These are phyloP conservation scores for Acestrorhynchus altus DNA, from an alignment of 2,797 vertebrate species.

Conservation along the genomic window DNA sequence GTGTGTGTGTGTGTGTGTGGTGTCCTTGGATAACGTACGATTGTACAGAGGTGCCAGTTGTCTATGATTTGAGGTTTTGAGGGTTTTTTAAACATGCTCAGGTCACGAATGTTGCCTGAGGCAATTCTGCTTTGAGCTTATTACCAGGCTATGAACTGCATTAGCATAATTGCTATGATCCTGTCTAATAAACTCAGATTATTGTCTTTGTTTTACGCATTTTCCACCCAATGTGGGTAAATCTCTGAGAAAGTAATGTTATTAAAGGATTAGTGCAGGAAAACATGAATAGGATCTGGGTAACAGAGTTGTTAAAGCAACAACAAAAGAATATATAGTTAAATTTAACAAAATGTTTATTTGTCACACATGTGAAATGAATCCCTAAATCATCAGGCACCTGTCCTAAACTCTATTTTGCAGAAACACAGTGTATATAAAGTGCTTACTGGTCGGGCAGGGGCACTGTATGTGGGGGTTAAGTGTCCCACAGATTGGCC, in stretches of 20 bases:
- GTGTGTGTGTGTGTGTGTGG: neutral
- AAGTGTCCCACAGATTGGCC: too few relatives aligned
- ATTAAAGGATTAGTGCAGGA: neutral
- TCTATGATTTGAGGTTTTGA: neutral
- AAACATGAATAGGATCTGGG: neutral
- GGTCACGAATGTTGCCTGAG: neutral
- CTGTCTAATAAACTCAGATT: constrained; percentile 18
- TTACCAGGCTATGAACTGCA: neutral
- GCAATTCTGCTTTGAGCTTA: constrained; percentile 14
- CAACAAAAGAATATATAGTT: too few relatives aligned
- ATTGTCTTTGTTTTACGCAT: constrained; percentile 16
- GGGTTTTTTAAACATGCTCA: neutral
- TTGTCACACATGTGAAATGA: too few relatives aligned
- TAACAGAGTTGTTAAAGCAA: neutral
- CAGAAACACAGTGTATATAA: too few relatives aligned
- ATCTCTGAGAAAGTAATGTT: constrained; percentile 9
- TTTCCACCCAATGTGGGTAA: neutral
- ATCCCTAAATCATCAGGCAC: too few relatives aligned
- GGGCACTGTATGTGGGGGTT: too few relatives aligned
- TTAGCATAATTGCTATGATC: constrained; percentile 15
- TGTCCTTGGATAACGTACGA: neutral
- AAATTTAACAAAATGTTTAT: too few relatives aligned
- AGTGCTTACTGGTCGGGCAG: too few relatives aligned
- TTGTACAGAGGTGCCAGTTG: neutral
- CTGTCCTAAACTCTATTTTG: too few relatives aligned